Evolutionary conservation across 1,140 invertebrate genomes (phyloP).

Genomic region (Ceratina calcarata): DNA sequence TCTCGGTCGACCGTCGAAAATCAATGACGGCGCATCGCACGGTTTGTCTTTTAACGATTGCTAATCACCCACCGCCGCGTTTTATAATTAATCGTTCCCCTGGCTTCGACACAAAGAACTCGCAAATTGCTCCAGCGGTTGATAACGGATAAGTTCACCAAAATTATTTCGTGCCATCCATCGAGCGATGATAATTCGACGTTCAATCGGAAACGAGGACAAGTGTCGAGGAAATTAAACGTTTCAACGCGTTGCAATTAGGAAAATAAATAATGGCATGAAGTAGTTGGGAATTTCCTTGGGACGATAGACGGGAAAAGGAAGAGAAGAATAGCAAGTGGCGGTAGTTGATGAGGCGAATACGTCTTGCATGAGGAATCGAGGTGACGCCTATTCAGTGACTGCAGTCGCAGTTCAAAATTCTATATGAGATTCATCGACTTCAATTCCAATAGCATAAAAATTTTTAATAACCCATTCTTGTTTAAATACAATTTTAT

Average conservation of each 20-base stretch:
- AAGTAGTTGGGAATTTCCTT: slow-evolving; percentile 53
- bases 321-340: slow-evolving; percentile 23
- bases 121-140: slow-evolving; percentile 2
- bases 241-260: slow-evolving; percentile 54
- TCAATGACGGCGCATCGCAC: slow-evolving; percentile 39
- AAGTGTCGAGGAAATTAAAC: neutral
- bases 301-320: slow-evolving; percentile 7
- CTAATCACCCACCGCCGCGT: slow-evolving; percentile 28
- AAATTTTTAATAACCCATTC: too few relatives aligned
- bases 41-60: slow-evolving; percentile 44
- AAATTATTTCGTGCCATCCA: neutral
- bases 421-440: slow-evolving; percentile 27
- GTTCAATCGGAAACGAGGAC: neutral
- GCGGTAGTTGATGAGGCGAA: slow-evolving; percentile 50
- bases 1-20: slow-evolving; percentile 40
- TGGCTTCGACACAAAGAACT: neutral
- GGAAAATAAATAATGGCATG: slow-evolving; percentile 68
- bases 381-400: slow-evolving; percentile 48
- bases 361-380: slow-evolving; percentile 31
- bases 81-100: neutral
- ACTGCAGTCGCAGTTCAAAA: slow-evolving; percentile 48
- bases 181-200: neutral
- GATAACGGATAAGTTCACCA: slow-evolving; percentile 11
- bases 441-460: too few relatives aligned
- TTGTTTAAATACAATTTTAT: too few relatives aligned